Base-by-base conservation (phyloP, 1,140 invertebrate genomes). In the Radopholus similis region DNA sequence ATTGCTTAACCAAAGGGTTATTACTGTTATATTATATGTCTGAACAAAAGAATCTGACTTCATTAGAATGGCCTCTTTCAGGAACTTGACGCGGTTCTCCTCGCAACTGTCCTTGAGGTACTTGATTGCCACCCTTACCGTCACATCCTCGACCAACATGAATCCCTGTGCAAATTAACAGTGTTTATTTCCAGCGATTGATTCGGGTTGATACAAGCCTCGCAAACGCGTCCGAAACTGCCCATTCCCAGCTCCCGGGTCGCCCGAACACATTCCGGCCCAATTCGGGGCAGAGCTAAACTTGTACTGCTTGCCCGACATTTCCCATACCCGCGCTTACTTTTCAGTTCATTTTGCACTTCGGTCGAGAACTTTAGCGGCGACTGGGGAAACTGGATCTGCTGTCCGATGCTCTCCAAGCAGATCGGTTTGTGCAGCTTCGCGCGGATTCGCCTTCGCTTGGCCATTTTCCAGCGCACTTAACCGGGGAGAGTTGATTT, bases 61-160 rank as follows among this genome's bases (percentile, higher is more conserved):
- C 95, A 97, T 97, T 37, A 97, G 81, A 75, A 92, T 89, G 0
- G 95, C 95, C 84, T 98, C 95, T 85, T 97, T 93, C 8, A 97
- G 83, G 79, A 97, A 96, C 83, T 97, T 93, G 1, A 88, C 87
- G 78, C 95, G 95, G 81, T 96, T n/a, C 92, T 91, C n/a, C 91
- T 91, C 84, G 95, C 93, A 26, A 90, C 86, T 37, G 96, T 85
- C 0, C 91, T 95, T 6, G 84, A 83, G 30, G 62, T 56, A 51
- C 54, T 93, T 94, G 8, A 93, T 89, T 42, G 91, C 91, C 44
- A 93, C 90, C 82, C 88, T 88, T 9, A 88, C 87, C 30, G 79
- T 81, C n/a, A n/a, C n/a, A n/a, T n/a, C n/a, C 1, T 62, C 40
- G 40, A 30, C 15, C 4, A 18, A 40, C 59, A 62, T 62, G 47